phyloP scores from a whole-genome alignment of 2,888 invertebrate genomes.

The Melieria crassipennis region DNA sequence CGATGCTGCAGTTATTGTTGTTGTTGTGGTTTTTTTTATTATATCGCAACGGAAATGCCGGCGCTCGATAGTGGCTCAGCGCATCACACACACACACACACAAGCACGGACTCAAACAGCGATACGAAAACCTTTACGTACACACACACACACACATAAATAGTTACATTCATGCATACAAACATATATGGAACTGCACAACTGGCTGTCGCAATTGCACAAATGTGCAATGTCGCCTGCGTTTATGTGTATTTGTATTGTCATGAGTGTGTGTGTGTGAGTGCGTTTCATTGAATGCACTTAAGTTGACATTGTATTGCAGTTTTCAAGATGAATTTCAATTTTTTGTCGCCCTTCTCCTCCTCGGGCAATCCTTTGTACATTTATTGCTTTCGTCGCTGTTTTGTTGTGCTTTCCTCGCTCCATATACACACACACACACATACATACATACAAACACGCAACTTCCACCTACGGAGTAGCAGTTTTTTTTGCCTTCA shows the following conservation, averaged over 20 bases:
- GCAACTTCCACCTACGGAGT: not conserved
- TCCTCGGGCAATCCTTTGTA: not conserved
- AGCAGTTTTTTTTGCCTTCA: not conserved
- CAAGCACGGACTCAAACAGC: not conserved
- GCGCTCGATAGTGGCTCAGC: not conserved
- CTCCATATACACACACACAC: not conserved
- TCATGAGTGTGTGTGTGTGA: conserved; percentile 1
- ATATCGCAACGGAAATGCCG: not conserved
- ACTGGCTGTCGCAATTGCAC: no score
- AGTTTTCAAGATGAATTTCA: conserved; percentile 5
- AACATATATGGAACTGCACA: not conserved
- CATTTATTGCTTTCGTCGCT: not conserved
- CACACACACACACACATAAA: not conserved
- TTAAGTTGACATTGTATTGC: not conserved
- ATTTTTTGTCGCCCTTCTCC: not conserved
- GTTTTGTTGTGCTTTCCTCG: not conserved
- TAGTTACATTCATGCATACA: not conserved
- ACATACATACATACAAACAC: no score
- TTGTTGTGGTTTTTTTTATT: conserved; percentile 1
- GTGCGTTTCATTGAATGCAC: conserved; percentile 5
- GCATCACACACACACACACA: not conserved
- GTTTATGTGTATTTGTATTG: not conserved
- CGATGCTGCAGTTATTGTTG: not conserved
- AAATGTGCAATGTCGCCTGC: not conserved
- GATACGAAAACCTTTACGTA: not conserved